Base-by-base conservation (phyloP, 2,888 invertebrate species). In the Dasysyrphus tricinctus region DNA sequence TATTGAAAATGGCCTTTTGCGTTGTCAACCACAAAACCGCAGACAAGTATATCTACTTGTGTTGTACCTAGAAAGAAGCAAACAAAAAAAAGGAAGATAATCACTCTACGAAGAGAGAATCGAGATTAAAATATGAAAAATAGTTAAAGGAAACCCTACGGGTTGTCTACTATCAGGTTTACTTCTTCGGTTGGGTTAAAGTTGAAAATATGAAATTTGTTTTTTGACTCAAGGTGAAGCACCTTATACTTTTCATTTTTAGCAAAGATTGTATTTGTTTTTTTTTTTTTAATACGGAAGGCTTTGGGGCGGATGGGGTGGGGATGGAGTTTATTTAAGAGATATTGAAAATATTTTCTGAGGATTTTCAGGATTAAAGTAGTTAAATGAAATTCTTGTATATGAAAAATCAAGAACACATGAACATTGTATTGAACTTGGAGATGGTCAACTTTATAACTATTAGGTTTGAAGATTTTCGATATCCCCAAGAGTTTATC, bases 131-230 rank as follows among this genome's bases (percentile, higher is more conserved):
- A 85, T 76, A 69, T 61, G 77, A 85, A 70, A 61, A 73, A 74
- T 51, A 63, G 63, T 61, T 73, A 49, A 54, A 49, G 76, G 75
- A 85, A 85, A 85, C 84, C 84, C 76, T 85, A 85, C 32, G 76
- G 80, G 44, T 37, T 72, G 37, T 67, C 78, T 80, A 34, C 56
- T 37, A 39, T 63, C n/a, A 39, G 32, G 32, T 47, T 59, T 65
- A 57, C 72, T 29, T 32, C 72, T 29, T 32, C 6, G n/a, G 32
- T 29, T 2, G 19, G 37, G 54, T 44, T 39, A 11, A 80, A 76
- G 75, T 57, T 70, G 76, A 75, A 80, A 7, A 11, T 80, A 77
- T 85, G 80, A 67, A 49, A 56, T 78, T 37, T 67, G 2, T 49
- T 65, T 49, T 65, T 49, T 47, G 32, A 24, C 19, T 39, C 14